Conservation (phyloP, 2,888 invertebrate genomes). For the Dioctria rufipes region DNA sequence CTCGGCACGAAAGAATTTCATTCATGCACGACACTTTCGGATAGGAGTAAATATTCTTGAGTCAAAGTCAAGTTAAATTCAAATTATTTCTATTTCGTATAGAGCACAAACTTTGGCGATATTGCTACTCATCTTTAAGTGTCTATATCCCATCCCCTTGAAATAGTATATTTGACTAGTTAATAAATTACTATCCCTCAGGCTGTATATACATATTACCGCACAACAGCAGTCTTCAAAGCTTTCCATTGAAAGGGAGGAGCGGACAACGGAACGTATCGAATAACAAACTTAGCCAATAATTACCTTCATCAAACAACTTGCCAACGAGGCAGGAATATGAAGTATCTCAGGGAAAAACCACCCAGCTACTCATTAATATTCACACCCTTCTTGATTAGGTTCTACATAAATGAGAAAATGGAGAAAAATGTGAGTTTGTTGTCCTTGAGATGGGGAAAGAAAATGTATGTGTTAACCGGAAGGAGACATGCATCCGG, state of each 20-base stretch:
- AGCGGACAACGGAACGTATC: slow-evolving; percentile 13
- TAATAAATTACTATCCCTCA: slow-evolving; percentile 33
- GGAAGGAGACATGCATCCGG: slow-evolving; percentile 18
- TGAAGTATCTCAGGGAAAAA: slow-evolving; percentile 53
- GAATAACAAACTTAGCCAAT: slow-evolving; percentile 54
- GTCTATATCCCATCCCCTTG: neutral
- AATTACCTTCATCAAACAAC: slow-evolving; percentile 56
- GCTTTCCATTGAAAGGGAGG: neutral
- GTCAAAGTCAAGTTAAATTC: slow-evolving; percentile 20
- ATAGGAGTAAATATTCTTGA: slow-evolving; percentile 17
- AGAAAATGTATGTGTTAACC: neutral
- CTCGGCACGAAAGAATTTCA: neutral
- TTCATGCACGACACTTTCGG: slow-evolving; percentile 23
- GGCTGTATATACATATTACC: neutral
- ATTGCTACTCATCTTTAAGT: slow-evolving; percentile 22
- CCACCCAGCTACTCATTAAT: slow-evolving; percentile 49
- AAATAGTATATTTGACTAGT: slow-evolving; percentile 21
- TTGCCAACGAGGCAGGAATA: slow-evolving; percentile 54
- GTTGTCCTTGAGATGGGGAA: neutral
- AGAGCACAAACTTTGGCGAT: slow-evolving; percentile 1
- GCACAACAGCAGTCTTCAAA: neutral
- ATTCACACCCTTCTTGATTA: slow-evolving; percentile 50
- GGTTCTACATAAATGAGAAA: slow-evolving; percentile 13
- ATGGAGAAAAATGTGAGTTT: slow-evolving; percentile 13
- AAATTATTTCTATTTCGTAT: slow-evolving; percentile 31